A percentile compares a stretch with the other conserved stretches of the same genome.
phyloP scores from a whole-genome alignment of 2,888 invertebrate genomes.

The Epsilonema sp. region DNA sequence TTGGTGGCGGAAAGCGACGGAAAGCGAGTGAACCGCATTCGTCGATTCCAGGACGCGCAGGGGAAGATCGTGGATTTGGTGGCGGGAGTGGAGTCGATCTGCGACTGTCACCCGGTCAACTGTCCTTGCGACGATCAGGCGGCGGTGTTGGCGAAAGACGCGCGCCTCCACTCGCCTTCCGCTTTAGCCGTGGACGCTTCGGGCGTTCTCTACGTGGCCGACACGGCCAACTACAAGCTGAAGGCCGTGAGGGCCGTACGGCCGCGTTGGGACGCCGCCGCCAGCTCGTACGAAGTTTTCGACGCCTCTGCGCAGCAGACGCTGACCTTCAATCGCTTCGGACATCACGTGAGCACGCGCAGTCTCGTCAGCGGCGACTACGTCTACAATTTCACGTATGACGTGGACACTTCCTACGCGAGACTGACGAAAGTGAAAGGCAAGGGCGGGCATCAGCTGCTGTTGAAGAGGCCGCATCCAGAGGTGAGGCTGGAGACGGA shows the following conservation, averaged over 20 bases:
- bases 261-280: constrained; percentile 47
- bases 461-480: too few species aligned
- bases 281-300: constrained; percentile 79
- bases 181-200: constrained; percentile 77
- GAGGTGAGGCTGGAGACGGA: too few species aligned
- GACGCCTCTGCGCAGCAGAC: constrained; percentile 60
- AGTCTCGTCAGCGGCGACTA: constrained; percentile 70
- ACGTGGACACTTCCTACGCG: constrained; percentile 85
- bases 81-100: constrained; percentile 22
- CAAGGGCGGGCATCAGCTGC: too few species aligned
- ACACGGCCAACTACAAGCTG: constrained; percentile 48
- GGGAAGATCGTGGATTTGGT: constrained; percentile 5
- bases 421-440: constrained; percentile 79
- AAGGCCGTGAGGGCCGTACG: constrained; percentile 2
- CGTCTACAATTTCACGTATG: constrained; percentile 83
- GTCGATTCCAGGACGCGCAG: too few species aligned
- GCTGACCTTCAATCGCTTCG: constrained; percentile 42
- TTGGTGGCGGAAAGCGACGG: constrained; percentile 80
- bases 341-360: constrained; percentile 59
- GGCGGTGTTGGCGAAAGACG: constrained; percentile 9
- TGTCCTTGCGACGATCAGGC: constrained; percentile 26
- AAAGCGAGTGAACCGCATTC: constrained; percentile 58
- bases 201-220: constrained; percentile 82
- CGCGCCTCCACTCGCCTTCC: constrained; percentile 19
- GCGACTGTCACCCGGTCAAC: constrained; percentile 30